Conservation (phyloP, 2,888 invertebrate genomes). For the Plusia festucae region DNA sequence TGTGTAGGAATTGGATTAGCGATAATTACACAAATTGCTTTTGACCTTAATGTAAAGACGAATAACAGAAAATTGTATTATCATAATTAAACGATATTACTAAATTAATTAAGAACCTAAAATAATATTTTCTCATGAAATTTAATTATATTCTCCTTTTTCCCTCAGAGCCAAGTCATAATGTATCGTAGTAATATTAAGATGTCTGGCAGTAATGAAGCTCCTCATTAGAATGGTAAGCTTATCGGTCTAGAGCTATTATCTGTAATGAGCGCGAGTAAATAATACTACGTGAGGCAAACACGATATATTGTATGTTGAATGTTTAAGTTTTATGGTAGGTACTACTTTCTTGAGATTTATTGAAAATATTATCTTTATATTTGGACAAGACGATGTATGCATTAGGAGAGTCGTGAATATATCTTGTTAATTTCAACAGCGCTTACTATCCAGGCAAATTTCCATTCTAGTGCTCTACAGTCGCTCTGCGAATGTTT, state of each 20-base stretch:
- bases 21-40: not conserved
- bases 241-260: not conserved
- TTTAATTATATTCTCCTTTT: not conserved
- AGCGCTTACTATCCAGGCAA: no score
- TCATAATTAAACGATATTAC: not conserved
- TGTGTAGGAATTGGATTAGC: not conserved
- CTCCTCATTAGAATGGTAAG: conserved; percentile 11
- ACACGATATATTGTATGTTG: not conserved
- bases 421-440: no score
- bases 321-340: not conserved
- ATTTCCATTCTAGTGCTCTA: no score
- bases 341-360: no score
- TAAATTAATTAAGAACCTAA: not conserved
- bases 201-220: conserved; percentile 3
- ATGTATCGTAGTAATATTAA: not conserved
- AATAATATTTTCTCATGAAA: not conserved
- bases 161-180: not conserved
- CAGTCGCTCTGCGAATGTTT: no score
- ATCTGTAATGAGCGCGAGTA: not conserved
- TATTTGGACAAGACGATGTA: no score
- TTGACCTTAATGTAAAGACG: not conserved
- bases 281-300: not conserved
- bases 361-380: no score
- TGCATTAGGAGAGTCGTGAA: no score
- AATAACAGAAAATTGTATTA: not conserved